Base-by-base conservation (phyloP, 2,797 vertebrate genomes). In the Acipenser oxyrinchus region DNA sequence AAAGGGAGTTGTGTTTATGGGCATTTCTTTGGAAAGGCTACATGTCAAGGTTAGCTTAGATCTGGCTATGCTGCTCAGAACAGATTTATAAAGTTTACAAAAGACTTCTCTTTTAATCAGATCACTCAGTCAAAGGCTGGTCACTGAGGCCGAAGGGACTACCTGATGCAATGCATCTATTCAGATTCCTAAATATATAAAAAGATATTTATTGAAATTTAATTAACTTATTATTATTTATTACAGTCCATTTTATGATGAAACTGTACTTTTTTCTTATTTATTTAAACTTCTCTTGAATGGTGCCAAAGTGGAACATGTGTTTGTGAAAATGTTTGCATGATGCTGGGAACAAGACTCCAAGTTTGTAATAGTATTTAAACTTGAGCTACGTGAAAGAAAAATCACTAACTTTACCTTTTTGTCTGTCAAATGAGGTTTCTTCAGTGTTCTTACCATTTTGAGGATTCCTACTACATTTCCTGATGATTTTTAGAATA, bases 221-320 rank as follows among this genome's bases (percentile, higher is more conserved):
- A 89, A 89, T 89, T 92, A 99, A 99, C 90, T 98, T 99, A 99
- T 98, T 98, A 80, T 93, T 99, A 98, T 98, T 99, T 99, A 98
- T 98, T 99, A 84, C 88, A 85, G 76, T 93, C 88, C 89, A 89
- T 88, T 84, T 84, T 86, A 87, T 93, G 84, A 92, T 91, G 89
- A 90, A 81, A 86, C 89, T 91, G 81, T 72, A 86, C 84, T 87
- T 81, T 78, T 87, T 89, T 87, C 89, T 89, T 92, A 97, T 98
- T 94, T 94, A 93, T 94, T 94, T 88, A 82, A 87, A 87, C 88
- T 89, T 90, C 83, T 93, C 85, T 90, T 89, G 82, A 87, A 91
- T 86, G 87, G 91, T 95, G 94, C 94, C 94, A 96, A 93, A 93
- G 83, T 83, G 82, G 84, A 89, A 84, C 83, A 81, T 85, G 74